Evolutionary conservation across 2,797 vertebrate genomes (phyloP).

Genomic region (Manis pentadactyla): DNA sequence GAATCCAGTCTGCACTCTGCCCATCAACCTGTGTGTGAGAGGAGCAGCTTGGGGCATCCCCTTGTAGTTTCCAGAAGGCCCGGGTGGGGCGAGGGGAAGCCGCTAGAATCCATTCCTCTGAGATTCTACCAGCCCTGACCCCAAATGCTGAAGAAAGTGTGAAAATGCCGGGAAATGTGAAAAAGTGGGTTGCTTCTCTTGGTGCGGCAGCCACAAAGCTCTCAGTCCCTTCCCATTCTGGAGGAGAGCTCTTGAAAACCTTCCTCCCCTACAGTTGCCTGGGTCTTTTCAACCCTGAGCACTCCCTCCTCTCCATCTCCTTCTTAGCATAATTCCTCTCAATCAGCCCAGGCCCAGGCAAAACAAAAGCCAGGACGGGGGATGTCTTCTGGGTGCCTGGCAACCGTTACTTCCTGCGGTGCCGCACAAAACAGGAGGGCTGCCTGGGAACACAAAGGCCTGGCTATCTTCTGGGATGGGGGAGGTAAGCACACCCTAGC

Average conservation of each 20-base stretch:
- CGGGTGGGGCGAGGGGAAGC: too few species aligned
- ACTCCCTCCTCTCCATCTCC: neutral
- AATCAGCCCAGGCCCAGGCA: neutral
- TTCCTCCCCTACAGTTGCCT: neutral
- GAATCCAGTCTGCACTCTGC: neutral
- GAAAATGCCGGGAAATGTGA: fast-evolving
- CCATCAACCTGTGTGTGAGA: neutral
- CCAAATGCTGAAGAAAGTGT: neutral
- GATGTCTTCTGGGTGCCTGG: conserved; percentile 67
- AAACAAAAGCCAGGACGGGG: conserved; percentile 78
- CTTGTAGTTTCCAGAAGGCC: neutral
- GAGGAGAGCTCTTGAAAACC: neutral
- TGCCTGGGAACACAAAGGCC: conserved; percentile 33
- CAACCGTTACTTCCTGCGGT: conserved; percentile 68
- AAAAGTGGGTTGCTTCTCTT: neutral
- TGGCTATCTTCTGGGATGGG: neutral
- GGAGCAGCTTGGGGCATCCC: neutral
- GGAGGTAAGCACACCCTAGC: neutral
- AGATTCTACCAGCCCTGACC: neutral
- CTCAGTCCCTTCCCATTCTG: neutral
- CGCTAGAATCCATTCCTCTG: neutral
- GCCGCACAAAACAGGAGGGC: conserved; percentile 50
- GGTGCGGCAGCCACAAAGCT: neutral
- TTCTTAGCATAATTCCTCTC: neutral
- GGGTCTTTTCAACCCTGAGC: neutral